These are phyloP conservation scores for Drosophila eugracilis DNA, from an alignment of 1,140 invertebrate genomes.

Conservation along the genomic window DNA sequence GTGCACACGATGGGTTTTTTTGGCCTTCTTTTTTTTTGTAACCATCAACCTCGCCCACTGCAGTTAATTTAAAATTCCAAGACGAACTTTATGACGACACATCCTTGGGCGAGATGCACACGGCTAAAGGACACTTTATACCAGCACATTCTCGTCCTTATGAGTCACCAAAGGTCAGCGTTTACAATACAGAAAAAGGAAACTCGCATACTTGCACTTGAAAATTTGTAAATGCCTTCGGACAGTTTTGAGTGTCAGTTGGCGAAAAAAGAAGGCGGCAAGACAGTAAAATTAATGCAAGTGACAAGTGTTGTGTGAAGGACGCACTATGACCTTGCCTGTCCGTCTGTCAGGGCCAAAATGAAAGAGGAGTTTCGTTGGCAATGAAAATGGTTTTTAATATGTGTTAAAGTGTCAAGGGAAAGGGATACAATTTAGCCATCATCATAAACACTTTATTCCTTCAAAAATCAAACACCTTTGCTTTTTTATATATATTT, in stretches of 20 bases:
- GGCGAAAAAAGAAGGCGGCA: conserved; percentile 9
- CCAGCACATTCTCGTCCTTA: conserved; percentile 25
- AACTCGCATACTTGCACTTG: conserved; percentile 56
- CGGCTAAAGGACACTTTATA: conserved; percentile 41
- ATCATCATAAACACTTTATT: not conserved
- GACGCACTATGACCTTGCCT: conserved; percentile 47
- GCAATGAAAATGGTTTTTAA: conserved; percentile 9
- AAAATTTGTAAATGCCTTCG: conserved; percentile 64
- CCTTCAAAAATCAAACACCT: not conserved
- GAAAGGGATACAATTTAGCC: no score
- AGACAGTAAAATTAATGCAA: conserved; percentile 66
- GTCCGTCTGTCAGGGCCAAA: conserved; percentile 34
- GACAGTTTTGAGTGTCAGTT: conserved; percentile 38
- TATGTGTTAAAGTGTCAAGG: not conserved
- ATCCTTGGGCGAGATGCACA: conserved; percentile 50
- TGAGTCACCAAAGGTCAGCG: conserved; percentile 56
- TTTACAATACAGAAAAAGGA: conserved; percentile 36
- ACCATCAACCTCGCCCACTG: conserved; percentile 17
- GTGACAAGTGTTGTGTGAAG: conserved; percentile 58
- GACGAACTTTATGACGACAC: conserved; percentile 37
- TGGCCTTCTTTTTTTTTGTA: not conserved
- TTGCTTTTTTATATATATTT: not conserved
- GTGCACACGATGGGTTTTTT: conserved; percentile 7
- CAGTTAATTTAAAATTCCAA: conserved; percentile 67
- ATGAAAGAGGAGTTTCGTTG: conserved; percentile 8